Base-by-base conservation (phyloP, 2,888 invertebrate genomes). In the Drosophila nr. fundita region DNA sequence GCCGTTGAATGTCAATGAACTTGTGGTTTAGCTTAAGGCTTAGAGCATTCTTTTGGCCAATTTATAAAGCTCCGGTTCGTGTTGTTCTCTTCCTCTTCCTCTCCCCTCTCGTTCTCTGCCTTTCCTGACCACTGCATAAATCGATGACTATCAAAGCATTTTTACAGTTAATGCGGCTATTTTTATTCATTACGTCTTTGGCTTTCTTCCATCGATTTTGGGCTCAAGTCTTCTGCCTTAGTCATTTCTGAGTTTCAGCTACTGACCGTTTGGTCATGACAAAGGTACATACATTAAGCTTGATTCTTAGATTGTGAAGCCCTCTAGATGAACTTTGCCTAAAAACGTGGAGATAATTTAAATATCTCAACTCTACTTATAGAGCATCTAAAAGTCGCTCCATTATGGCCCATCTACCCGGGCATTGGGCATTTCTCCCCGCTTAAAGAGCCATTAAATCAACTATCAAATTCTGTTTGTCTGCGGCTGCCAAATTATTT, bases 91-190 rank as follows among this genome's bases (percentile, higher is more conserved):
- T 30, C 27, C 65, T 58, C 53, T 52, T 48, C 30, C 36, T 50
- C 18, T 60, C 36, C 48, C 30, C 45, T 24, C 24, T 30, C 38
- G 57, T 24, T 58, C n/a, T 61, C 21, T 49, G 8, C 57, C 53
- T 55, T 29, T 42, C n/a, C 54, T 45, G 59, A 54, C 57, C 53
- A 36, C 34, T 68, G 69, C 76, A 76, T 73, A 79, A 80, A 87
- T 87, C 82, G 87, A 88, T 89, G 82, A 84, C 86, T 86, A 89
- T 87, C 87, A 85, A 82, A 78, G 75, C 76, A 63, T 81, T 90
- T 87, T 89, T 87, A 90, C 89, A 86, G 90, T 89, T 90, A 89
- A 87, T 89, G 79, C 77, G 83, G 83, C 84, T 90, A 89, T 90
- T 90, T 89, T 90, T 90, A 86, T 89, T 82, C 87, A 90, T 90